Evolutionary conservation across 2,888 invertebrate species (phyloP), one percentile per base, ranked within the genome.

Genomic region (Gastracanthus pulcherrimus): DNA sequence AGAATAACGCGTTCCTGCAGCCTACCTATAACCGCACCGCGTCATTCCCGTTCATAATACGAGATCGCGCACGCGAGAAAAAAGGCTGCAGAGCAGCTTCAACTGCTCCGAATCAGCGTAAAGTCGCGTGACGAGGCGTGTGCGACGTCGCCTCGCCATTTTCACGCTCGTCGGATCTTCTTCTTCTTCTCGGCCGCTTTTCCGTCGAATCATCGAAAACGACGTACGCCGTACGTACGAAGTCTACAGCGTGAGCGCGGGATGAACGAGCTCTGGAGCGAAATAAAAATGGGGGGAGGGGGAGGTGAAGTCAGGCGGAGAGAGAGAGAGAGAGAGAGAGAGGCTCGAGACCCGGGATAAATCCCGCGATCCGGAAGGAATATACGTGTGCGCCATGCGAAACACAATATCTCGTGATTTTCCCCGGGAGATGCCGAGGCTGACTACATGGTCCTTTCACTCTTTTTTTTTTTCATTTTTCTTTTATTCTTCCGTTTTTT

Each of bases 361-460:
- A 87, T 86, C 84, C 85, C 80, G 81, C 84, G 85, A 86, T 86
- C 84, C 83, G 84, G 83, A 84, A 83, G 85, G 82, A 84, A 85
- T 85, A 74, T 76, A 87, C 87, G 87, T 87, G 87, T 84, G 78
- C 85, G 84, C 84, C 85, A 86, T 86, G 84, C 85, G 84, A 86
- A 86, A 84, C 84, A 83, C 83, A 80, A 74, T 78, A 82, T 60
- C 80, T 69, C 64, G 83, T 85, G 84, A 84, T 80, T 80, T 80
- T 70, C 76, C 64, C 62, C 80, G 3, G 31, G 36, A 55, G 66
- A 45, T 16, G 23, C 38, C n/a, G 69, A 9, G 13, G 3, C 13
- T 36, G 11, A n/a, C 55, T 26, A 4, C 13, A 48, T 13, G 19
- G 11, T 45, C n/a, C 51, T 19, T 55, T 11, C 1, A 7, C 26